Percentiles rank a stretch among this genome's conserved stretches.
Evolutionary conservation across 2,797 vertebrate species (phyloP).

Genomic region (Phrynocephalus guinanensis): DNA sequence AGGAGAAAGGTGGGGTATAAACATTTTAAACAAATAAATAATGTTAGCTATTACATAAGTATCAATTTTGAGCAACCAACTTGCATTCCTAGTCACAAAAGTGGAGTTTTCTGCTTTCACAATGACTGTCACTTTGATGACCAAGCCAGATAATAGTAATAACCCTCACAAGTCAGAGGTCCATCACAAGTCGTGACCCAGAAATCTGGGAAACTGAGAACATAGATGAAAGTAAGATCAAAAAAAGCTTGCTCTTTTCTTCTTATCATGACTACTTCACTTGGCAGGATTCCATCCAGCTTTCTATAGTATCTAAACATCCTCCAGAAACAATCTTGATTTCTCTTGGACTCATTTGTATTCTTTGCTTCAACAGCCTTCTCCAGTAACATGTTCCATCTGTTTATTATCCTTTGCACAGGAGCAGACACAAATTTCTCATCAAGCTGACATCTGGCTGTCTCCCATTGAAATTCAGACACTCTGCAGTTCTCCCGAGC

Average conservation of each 20-base stretch:
- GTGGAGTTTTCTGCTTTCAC: background rate
- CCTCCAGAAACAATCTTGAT: conserved; percentile 52
- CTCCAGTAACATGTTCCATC: conserved; percentile 55
- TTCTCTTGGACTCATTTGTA: conserved; percentile 54
- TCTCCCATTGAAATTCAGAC: conserved; percentile 56
- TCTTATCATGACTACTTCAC: conserved; percentile 13
- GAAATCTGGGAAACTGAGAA: conserved; percentile 29
- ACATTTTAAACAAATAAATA: background rate
- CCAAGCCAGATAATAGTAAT: background rate
- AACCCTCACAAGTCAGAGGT: background rate
- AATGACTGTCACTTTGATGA: background rate
- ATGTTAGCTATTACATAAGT: background rate
- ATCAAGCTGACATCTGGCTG: conserved; percentile 61
- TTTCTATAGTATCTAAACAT: conserved; percentile 51
- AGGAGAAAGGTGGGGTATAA: background rate
- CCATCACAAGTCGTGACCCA: background rate
- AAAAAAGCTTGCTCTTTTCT: conserved; percentile 13
- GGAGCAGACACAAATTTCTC: conserved; percentile 55
- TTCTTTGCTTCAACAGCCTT: conserved; percentile 53
- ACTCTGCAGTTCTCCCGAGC: conserved; percentile 34
- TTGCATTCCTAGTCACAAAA: background rate
- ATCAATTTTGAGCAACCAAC: background rate
- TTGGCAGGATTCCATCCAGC: conserved; percentile 30
- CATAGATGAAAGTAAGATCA: background rate
- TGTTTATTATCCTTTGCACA: conserved; percentile 57